phyloP scores from a whole-genome alignment of 30 jellyfish, hydroid and myxozoan species.

The Hydractinia echinata region DNA sequence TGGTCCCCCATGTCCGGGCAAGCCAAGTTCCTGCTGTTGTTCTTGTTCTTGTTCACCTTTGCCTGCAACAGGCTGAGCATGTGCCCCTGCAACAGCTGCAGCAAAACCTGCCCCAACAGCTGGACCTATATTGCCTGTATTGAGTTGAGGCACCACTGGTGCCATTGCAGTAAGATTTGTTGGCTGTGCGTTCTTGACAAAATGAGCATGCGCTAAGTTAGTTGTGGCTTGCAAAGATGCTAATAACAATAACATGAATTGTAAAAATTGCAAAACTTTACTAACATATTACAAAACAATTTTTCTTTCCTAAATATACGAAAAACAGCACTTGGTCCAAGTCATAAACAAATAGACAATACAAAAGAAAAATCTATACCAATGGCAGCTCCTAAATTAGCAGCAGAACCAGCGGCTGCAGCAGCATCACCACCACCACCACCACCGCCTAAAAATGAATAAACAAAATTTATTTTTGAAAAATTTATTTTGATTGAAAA shows the following conservation, averaged over 20 bases:
- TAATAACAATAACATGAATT: neutral
- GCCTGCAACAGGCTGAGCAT: slow-evolving; percentile 19
- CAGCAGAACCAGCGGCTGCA: slow-evolving; percentile 85
- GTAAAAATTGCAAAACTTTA: too few species aligned
- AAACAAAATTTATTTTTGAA: neutral
- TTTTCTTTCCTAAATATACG: neutral
- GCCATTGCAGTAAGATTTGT: neutral
- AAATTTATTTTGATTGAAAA: neutral
- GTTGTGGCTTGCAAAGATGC: slow-evolving; percentile 20
- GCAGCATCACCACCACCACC: slow-evolving; percentile 72
- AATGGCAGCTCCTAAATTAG: slow-evolving; percentile 87
- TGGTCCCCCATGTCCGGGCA: slow-evolving; percentile 59
- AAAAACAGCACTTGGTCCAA: neutral
- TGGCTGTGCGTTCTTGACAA: slow-evolving; percentile 3
- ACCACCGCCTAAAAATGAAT: neutral
- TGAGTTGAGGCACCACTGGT: slow-evolving; percentile 10
- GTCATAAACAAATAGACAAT: neutral
- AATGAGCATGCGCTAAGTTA: slow-evolving; percentile 17
- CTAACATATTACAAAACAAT: too few species aligned
- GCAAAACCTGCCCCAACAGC: slow-evolving; percentile 38
- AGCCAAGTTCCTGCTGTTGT: slow-evolving; percentile 35
- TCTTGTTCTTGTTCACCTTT: slow-evolving; percentile 4
- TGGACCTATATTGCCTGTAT: slow-evolving; percentile 39
- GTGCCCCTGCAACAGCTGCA: slow-evolving; percentile 11
- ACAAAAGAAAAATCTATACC: slow-evolving; percentile 39